Base-by-base conservation (phyloP, 2,888 invertebrate species). In the Pollenia labialis region DNA sequence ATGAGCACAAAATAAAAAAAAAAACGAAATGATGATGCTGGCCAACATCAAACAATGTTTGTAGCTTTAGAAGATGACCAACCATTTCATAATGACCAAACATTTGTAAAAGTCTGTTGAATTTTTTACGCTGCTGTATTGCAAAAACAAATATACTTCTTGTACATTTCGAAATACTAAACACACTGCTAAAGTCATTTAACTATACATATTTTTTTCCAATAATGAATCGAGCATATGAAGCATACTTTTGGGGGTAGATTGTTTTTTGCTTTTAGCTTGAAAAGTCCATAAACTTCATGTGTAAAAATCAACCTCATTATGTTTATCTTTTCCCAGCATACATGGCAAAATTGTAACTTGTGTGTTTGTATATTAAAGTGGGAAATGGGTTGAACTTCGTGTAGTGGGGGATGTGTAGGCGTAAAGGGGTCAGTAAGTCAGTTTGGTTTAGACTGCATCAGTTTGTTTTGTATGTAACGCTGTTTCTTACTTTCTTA, bases 21-120 rank as follows among this genome's bases (percentile, higher is more conserved):
- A 18, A 42, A 32, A 50, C 14, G 69, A 80, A 74, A 48, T 48
- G 52, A 18, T 76, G 66, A 32, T 60, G 68, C 71, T 66, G 69
- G 58, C 79, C 69, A 80, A 58, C 54, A 72, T 52, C 42, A 64
- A 81, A 71, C 54, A 72, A n/a, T 14, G 68, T 60, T 74, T 77
- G 69, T 52, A 44, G 66, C 80, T 66, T 46, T 60, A 11, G 42
- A 79, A 69, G 44, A 74, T 48, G 52, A 58, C 50, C 82, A 64
- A 80, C 75, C 84, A 71, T 68, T 80, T 82, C 81, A 85, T 90
- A 90, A 90, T 90, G 89, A 87, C 89, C 88, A 87, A 85, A 88
- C 89, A 90, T 90, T 90, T 90, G 89, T 90, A 88, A 88, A 88
- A 89, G 90, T 90, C 90, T 88, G 88, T 89, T 89, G 88, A 90